Evolutionary conservation across 1,140 invertebrate genomes (phyloP), one percentile per base, ranked within the genome.

Genomic region (Drosophila obscura): DNA sequence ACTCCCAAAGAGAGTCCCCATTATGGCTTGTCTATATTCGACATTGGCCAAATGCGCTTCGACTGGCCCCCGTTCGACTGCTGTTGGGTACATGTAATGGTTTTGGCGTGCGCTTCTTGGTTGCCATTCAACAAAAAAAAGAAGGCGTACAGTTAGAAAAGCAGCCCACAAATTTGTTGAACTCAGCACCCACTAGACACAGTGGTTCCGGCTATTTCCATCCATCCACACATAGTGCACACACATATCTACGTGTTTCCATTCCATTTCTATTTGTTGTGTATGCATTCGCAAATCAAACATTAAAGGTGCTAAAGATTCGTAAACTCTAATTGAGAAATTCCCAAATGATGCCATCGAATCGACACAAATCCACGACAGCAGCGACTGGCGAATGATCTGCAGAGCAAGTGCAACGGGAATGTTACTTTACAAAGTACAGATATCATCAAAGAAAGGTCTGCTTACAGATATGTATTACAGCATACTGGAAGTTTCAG

Each of bases 11-110:
- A 48, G 48, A 24, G 41, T 63, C 59, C 64, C 64, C 74, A 82
- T 63, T 78, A 84, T 71, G 62, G 53, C 55, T 80, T 82, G 57
- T 68, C 74, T 63, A 83, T 65, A 77, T 49, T 71, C 66, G 77
- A 73, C 55, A 65, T 57, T 58, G 24, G 80, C 80, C 80, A 77
- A 80, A 73, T 84, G 48, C 60, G 67, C 63, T 52, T 50, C 35
- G 35, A 39, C 11, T 39, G 35, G 35, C 4, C 35, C 35, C 35
- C 28, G 15, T 35, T 19, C 19, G 19, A 19, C 19, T 16, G 50
- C 7, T 52, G 15, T n/a, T n/a, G 13, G 50, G 28, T 3, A 13
- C 11, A 39, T 2, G 35, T 39, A 39, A 39, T 39, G 35, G 11
- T 39, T 39, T 39, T 39, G 45, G 45, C 57, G 8, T 49, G 45